Base-by-base conservation (phyloP, 2,113 vertebrate genomes). In the Alethe castanea region DNA sequence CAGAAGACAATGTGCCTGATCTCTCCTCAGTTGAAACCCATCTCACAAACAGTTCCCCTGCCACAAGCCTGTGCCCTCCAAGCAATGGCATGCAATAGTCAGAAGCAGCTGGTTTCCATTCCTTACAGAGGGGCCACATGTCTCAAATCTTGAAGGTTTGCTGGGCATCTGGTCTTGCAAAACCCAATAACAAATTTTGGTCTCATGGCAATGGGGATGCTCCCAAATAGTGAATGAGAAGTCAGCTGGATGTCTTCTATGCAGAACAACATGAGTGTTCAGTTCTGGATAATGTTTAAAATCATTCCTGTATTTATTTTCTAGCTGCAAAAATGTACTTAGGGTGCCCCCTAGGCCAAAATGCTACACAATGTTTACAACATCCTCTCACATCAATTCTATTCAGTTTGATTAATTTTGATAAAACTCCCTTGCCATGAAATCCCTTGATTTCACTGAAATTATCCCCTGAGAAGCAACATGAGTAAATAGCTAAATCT, bases 281-380 rank as follows among this genome's bases (percentile, higher is more conserved):
- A 2, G 22, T 60, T 33, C 65, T 35, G 18, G 29, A 53, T 45
- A 74, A 44, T 5, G 35, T 88, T 93, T 67, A 23, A 83, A 90
- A 53, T 50, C 4, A 35, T 88, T 72, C 25, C 33, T 85, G 11
- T 59, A 80, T 69, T 89, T 92, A 40, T 61, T 81, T 86, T 24
- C 87, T 64, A 67, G 48, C 60, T 65, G n/a, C 35, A 96, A 95
- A 93, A 91, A 84, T 81, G 85, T 93, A 96, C 82, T 73, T 96
- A 95, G 95, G 86, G 90, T 97, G 96, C 93, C 94, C 94, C 79
- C 95, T 96, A 97, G 92, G 76, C 82, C 90, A 96, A 93, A 93
- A 93, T n/a, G 45, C 53, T 81, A 70, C 53, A 67, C 33, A 65
- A 35, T 61, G 62, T 90, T 90, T 88, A 64, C 36, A 77, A 25